Evolutionary conservation across 2,113 vertebrate genomes (phyloP).

Genomic region (Podarcis muralis): DNA sequence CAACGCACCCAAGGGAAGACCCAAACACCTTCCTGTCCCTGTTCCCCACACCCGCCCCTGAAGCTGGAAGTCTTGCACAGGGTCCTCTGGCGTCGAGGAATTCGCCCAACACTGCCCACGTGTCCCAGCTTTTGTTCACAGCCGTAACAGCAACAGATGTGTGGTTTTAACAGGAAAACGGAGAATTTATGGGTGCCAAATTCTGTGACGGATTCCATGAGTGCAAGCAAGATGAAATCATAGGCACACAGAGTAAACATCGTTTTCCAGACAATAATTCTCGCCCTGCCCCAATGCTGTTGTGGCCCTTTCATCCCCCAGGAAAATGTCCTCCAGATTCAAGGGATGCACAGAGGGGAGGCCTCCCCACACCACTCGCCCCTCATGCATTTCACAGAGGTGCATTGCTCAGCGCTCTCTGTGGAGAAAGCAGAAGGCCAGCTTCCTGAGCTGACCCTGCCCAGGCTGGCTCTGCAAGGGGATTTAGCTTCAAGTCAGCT

Average conservation of each 20-base stretch:
- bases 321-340: neutral
- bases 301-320: neutral
- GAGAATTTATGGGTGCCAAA: neutral
- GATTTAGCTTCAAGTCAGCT: slow-evolving; percentile 20
- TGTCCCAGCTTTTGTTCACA: neutral
- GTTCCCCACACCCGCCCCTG: too few species aligned
- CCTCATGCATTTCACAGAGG: neutral
- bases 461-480: neutral
- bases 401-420: neutral
- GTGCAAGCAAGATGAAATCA: neutral
- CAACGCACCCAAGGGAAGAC: neutral
- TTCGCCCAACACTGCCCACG: neutral
- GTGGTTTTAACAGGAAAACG: neutral
- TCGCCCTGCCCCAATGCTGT: neutral
- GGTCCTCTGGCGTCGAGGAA: neutral
- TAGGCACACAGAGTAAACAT: neutral
- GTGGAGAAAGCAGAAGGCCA: neutral
- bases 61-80: neutral
- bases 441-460: slow-evolving; percentile 18
- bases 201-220: neutral
- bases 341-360: neutral
- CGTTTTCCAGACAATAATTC: neutral
- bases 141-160: neutral
- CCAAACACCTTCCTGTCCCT: neutral
- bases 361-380: neutral